Base-by-base conservation (phyloP, 2,113 vertebrate species). In the Callospermophilus lateralis region DNA sequence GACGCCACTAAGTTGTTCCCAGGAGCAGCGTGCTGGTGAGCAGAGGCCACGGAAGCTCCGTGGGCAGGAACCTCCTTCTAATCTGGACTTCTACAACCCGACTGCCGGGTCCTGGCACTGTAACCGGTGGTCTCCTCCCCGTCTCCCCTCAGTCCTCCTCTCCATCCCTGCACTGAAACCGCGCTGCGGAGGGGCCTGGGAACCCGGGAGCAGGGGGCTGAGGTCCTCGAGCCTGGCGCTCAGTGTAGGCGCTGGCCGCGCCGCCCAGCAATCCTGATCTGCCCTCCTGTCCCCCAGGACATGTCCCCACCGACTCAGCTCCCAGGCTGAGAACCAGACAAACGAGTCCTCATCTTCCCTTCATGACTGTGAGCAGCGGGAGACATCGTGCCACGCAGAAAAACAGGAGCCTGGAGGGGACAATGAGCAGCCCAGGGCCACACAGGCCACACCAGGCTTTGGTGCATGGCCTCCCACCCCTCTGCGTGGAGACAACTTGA, bases 371-470 rank as follows among this genome's bases (percentile, higher is more conserved):
- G 2, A 30, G 5, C 13, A 34, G 13, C 34, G 3, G 32, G 1
- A 20, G 13, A 58, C 22, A 7, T 24, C 1, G 20, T 51, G 61
- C 53, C 0, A 37, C 45, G 32, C 37, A 80, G 22, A 80, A 70
- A 15, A 34, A 28, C 7, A 48, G 53, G 16, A 61, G 53, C 26
- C 3, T 3, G 45, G 45, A 63, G 8, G 39, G 65, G 13, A 10
- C 48, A 15, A 4, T 8, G 39, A 51, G 32, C 55, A 0, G 0
- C 28, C 24, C 51, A 3, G 28, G 42, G n/a, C 58, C 26, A 8
- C 42, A 2, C 15, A 1, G 8, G 7, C 1, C 0, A 2, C 0
- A 24, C 51, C 48, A 0, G 3, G 13, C 0, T 0, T 0, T 0
- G 4, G 10, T 3, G 3, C 10, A 1, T 0, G 51, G 34, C 61